Evolutionary conservation across 2,113 vertebrate genomes (phyloP), one percentile per base, ranked within the genome.

Genomic region (Alouatta palliata): DNA sequence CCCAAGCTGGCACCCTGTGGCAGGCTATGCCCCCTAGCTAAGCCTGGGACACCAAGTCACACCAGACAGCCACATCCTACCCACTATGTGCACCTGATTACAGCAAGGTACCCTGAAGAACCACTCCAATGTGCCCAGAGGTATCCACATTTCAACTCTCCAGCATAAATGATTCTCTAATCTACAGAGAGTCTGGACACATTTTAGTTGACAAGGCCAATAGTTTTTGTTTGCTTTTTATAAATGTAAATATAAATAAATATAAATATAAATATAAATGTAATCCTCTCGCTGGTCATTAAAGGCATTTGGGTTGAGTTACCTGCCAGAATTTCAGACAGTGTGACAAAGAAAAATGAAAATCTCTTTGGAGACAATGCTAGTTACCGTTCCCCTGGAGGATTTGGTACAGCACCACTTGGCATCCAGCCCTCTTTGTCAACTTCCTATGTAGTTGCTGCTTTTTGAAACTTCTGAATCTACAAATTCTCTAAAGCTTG

Each of bases 1-100:
- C 8, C 8, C 2, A 13, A 11, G 8, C 64, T 4, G 7, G 85
- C 6, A 6, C 14, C 8, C 88, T 45, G 35, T 4, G 40, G 25
- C 3, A 30, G 43, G 47, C 16, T 19, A 7, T 1, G 52, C 32
- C 16, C 49, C 12, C 5, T 0, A 0, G 61, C 37, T n/a, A 8
- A 54, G 68, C 61, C 5, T 7, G 12, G n/a, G 40, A 21, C 0
- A 27, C 10, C 8, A 54, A 10, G 12, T 20, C 11, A 3, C 32
- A 43, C 4, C 7, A 8, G 5, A 17, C 27, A 23, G 49, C 64
- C 64, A 11, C 17, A 19, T 6, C 16, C 37, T 6, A 43, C 4
- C 45, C 8, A 27, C 19, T 0, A 14, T 2, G 37, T 0, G 30
- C 19, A 16, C 25, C 85, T 49, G 47, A 47, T 0, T 8, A 16